Evolutionary conservation across 1,140 invertebrate genomes (phyloP).

Genomic region (Papilio glaucus): DNA sequence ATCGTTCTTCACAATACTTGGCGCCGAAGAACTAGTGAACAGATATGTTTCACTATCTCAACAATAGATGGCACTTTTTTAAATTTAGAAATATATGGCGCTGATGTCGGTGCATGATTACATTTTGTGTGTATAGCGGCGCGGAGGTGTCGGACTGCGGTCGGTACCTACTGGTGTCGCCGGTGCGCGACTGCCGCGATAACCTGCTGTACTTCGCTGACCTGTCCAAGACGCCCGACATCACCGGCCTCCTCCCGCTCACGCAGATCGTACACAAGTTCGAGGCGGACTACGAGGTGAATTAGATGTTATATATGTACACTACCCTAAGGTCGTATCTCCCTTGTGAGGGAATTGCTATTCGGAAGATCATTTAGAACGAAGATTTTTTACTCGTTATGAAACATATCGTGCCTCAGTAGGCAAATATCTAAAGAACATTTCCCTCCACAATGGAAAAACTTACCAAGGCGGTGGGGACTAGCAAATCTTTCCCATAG

Average conservation of each 20-base stretch:
- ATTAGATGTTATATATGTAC: not conserved
- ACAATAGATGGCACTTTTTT: not conserved
- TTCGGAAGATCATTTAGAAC: no score
- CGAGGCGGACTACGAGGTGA: conserved; percentile 96
- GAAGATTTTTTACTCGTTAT: no score
- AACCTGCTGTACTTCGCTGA: conserved; percentile 94
- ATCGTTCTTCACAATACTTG: no score
- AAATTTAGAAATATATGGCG: not conserved
- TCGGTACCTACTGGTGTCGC: conserved; percentile 91
- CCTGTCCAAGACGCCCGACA: conserved; percentile 85
- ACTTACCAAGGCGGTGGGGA: no score
- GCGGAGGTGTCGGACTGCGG: conserved; percentile 95
- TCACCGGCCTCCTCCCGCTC: conserved; percentile 86
- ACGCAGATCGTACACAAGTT: conserved; percentile 93
- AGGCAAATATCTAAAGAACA: no score
- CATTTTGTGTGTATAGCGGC: conserved; percentile 83
- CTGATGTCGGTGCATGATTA: not conserved
- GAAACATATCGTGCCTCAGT: no score
- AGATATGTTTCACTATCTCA: not conserved
- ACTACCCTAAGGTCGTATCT: no score
- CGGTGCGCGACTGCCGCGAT: conserved; percentile 93
- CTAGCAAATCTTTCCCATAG: no score
- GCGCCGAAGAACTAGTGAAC: no score
- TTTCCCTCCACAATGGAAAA: no score
- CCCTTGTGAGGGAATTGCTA: no score